Percentiles rank a stretch among this genome's conserved stretches.
These are phyloP conservation scores for Tragulus kanchil DNA, from an alignment of 2,113 vertebrate genomes.

Conservation along the genomic window DNA sequence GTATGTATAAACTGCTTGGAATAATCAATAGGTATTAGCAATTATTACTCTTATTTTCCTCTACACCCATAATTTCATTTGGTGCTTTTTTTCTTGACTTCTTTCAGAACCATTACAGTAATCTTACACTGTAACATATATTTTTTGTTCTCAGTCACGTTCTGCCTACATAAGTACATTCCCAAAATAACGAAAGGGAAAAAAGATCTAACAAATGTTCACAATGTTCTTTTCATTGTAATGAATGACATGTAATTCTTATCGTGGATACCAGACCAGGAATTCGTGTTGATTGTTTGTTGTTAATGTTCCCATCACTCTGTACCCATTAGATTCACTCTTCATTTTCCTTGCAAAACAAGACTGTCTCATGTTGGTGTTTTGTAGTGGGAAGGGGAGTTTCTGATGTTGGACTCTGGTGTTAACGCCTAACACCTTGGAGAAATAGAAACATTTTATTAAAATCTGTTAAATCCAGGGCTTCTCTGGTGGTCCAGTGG, in stretches of 20 bases:
- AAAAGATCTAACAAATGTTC: slow-evolving; percentile 48
- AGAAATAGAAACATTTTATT: neutral
- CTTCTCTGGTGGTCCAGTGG: no score
- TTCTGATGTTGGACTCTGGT: neutral
- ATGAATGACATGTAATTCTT: slow-evolving; percentile 54
- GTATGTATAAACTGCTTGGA: neutral
- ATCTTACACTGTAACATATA: neutral
- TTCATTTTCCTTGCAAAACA: slow-evolving; percentile 41
- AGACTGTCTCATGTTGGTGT: neutral
- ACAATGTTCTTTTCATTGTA: slow-evolving; percentile 59
- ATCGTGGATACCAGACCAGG: slow-evolving; percentile 18
- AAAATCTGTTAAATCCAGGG: neutral
- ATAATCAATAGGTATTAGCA: neutral
- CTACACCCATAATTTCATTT: neutral
- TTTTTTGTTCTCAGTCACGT: slow-evolving; percentile 65
- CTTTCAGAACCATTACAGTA: slow-evolving; percentile 47
- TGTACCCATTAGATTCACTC: neutral
- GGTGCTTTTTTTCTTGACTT: neutral
- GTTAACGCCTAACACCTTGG: neutral
- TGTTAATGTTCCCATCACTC: slow-evolving; percentile 51
- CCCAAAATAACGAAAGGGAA: slow-evolving; percentile 65
- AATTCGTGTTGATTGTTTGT: slow-evolving; percentile 61
- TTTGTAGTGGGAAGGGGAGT: neutral
- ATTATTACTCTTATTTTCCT: neutral
- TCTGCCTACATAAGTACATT: slow-evolving; percentile 64